Conservation (phyloP, 2,113 vertebrate species). For the Neofelis nebulosa region DNA sequence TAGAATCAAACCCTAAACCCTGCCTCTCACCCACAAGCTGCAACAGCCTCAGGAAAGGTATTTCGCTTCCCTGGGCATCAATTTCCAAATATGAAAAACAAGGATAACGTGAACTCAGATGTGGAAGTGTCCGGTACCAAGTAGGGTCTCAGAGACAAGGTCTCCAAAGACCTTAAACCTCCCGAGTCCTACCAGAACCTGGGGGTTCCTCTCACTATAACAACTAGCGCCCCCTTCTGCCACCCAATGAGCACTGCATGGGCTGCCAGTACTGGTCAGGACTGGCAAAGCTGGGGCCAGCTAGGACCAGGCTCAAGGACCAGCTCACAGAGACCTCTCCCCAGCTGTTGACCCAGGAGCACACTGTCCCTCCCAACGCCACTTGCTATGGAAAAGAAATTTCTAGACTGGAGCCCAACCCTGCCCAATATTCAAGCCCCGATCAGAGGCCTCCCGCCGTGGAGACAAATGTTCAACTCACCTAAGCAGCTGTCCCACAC, state of each 20-base stretch:
- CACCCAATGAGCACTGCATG: neutral
- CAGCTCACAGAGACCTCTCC: neutral
- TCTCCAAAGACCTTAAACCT: neutral
- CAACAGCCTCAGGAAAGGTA: neutral
- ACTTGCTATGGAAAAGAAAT: neutral
- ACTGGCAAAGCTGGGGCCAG: neutral
- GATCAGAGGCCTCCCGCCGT: neutral
- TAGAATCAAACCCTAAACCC: neutral
- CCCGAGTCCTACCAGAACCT: neutral
- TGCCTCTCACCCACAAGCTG: neutral
- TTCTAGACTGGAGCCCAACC: neutral
- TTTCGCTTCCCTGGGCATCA: neutral
- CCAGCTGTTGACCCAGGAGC: neutral
- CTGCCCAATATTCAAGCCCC: neutral
- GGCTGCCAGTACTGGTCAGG: rapidly evolving
- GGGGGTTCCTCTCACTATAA: neutral
- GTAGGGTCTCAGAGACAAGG: neutral
- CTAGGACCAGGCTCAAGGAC: neutral
- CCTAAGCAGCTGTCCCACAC: neutral
- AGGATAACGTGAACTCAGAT: neutral
- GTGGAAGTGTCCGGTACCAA: neutral
- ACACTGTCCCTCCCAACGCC: neutral
- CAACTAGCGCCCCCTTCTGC: constrained; percentile 14
- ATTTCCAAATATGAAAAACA: neutral
- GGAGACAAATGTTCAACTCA: neutral